These are phyloP conservation scores for Rhyacichthys aspro DNA, from an alignment of 2,797 vertebrate species.

Conservation along the genomic window DNA sequence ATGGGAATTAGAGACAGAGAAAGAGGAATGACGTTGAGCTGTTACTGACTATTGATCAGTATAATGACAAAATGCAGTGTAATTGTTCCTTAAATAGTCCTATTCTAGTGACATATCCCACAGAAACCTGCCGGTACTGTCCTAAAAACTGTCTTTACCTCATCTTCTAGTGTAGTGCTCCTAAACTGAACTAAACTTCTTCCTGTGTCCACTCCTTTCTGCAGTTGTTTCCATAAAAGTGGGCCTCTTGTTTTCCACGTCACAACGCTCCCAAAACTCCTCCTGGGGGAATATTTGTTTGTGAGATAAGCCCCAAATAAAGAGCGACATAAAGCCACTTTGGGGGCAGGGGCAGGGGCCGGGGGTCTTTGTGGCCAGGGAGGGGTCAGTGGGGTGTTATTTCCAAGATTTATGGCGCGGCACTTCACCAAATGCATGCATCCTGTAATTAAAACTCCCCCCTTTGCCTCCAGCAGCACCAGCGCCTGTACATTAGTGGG, in stretches of 20 bases:
- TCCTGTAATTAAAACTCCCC: conserved; percentile 84
- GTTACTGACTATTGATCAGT: too few relatives aligned
- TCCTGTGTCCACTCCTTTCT: too few relatives aligned
- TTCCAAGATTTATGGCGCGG: conserved; percentile 80
- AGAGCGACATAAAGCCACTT: conserved; percentile 54
- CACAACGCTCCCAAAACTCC: conserved; percentile 15
- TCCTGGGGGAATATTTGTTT: conserved; percentile 62
- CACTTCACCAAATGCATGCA: conserved; percentile 80
- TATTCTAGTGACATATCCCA: too few relatives aligned
- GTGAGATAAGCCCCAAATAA: conserved; percentile 54
- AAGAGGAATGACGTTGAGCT: too few relatives aligned
- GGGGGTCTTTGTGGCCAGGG: conserved; percentile 45
- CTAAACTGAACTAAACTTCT: too few relatives aligned
- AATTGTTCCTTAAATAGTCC: too few relatives aligned
- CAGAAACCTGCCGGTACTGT: too few relatives aligned
- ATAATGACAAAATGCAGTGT: too few relatives aligned
- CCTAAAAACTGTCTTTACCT: too few relatives aligned
- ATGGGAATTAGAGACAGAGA: too few relatives aligned
- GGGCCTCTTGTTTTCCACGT: conserved; percentile 6
- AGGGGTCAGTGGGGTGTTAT: conserved; percentile 38
- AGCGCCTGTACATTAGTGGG: conserved; percentile 63
- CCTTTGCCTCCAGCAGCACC: conserved; percentile 60
- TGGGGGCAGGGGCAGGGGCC: conserved; percentile 3
- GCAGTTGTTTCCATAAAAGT: background rate
- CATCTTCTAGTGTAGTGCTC: too few relatives aligned